Base-by-base conservation (phyloP, 2,888 invertebrate species). In the Drosophila demipolita region DNA sequence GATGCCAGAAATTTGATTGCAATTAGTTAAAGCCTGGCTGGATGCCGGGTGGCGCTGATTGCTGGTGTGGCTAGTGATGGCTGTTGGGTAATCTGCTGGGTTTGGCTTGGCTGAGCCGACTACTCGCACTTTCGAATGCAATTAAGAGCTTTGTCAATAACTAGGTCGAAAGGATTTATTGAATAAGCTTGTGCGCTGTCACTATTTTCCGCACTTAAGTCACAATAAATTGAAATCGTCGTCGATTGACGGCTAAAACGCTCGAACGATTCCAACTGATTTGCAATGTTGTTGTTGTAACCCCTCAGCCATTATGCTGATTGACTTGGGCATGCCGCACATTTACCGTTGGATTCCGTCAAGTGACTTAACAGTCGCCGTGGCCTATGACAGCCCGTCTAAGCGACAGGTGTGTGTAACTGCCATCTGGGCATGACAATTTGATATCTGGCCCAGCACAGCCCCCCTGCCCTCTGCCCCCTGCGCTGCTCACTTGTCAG, bases 131-230 rank as follows among this genome's bases (percentile, higher is more conserved):
- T 79, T 81, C 70, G 60, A 73, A 82, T 80, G 82, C 82, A 82
- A 82, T 82, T 82, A 80, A 80, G 78, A 80, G 78, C 80, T 78
- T 82, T 82, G 82, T 75, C 77, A 78, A 77, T 76, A 79, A 74
- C 79, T 77, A 61, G 73, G 71, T 69, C 72, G 49, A 82, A 74
- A 68, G 73, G 82, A 79, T 83, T 83, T 79, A 80, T 82, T 82
- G 78, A 82, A 82, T 82, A 64, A 82, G 67, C 65, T 82, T 73
- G 71, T 60, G 36, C 59, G 73, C 67, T 76, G 80, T 73, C 78
- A 72, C n/a, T 12, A 23, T 45, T 70, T 71, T 71, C 66, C 49
- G 50, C 38, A 60, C 61, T 65, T 63, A 66, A 71, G 71, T 38
- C 65, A 66, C 73, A 48, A 67, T 75, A 68, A 78, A 81, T 74